Base-by-base conservation (phyloP, 2,888 invertebrate genomes). In the Diplolepis rosae region DNA sequence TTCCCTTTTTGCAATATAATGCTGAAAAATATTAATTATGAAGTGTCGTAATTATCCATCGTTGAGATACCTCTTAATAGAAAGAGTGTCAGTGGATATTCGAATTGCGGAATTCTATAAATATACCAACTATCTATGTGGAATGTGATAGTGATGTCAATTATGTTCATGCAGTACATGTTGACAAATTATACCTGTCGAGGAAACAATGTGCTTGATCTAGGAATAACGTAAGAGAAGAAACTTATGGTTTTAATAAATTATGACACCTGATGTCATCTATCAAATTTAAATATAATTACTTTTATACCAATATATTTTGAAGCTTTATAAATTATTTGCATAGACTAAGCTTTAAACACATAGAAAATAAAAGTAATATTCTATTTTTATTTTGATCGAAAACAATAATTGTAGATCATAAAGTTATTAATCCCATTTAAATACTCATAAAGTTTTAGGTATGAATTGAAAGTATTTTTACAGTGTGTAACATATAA, bases 101-200 rank as follows among this genome's bases (percentile, higher is more conserved):
- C 7, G 2, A 18, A 45, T 45, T 45, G 18, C 45, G 45, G n/a
- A 45, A 45, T 45, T 15, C 45, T 45, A 45, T 45, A 18, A 45
- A 45, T 45, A 45, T 45, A 18, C 42, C 13, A 42, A 42, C 45
- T 45, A 18, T 45, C 45, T 45, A 45, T 6, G 7, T 18, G 45
- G 45, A 18, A 45, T 45, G 45, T 45, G 5, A 15, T 15, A 45
- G 45, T 45, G 18, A 45, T 45, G 45, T 45, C 45, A 45, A 45
- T 45, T 45, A 45, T 45, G 18, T 9, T 32, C 32, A 9, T 45
- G 18, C 45, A 45, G 18, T 1, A 45, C 2, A 18, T n/a, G 45
- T 45, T 45, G 45, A 45, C 45, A 45, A 45, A 45, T 45, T 45
- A 45, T 45, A 45, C 45, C 45, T 18, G 45, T 45, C 45, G 7